Base-by-base conservation (phyloP, 2,797 vertebrate species). In the Protonibea diacanthus region DNA sequence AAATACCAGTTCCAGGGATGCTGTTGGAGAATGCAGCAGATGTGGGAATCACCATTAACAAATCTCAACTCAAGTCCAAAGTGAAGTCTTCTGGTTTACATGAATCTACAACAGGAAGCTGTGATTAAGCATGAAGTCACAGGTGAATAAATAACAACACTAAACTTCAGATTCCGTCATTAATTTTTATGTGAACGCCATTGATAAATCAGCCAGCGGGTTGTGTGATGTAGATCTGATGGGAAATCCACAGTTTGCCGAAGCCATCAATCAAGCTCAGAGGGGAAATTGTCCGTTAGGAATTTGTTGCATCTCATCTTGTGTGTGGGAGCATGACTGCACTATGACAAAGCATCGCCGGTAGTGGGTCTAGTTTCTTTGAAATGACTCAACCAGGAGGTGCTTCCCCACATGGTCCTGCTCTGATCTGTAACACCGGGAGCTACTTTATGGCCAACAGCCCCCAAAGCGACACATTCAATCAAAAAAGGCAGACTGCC, bases 371-470 rank as follows among this genome's bases (percentile, higher is more conserved):
- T 70, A 38, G 74, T 70, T 86, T 88, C 79, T 84, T 59, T 84
- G 76, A 87, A 88, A 86, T 90, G 91, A 92, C 82, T 93, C 92
- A 91, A 92, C 82, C 79, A 74, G 85, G 87, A 90, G 90, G 88
- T 85, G 86, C 72, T 85, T 86, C 78, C 87, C 82, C 89, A 87
- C 89, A 89, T 87, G 78, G 76, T 74, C 74, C 74, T 65, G 84
- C 51, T 56, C 74, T 83, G 88, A 87, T 85, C 80, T 63, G 82
- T 83, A 86, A 73, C 80, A 87, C 79, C 48, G 55, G 74, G 78
- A 69, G 79, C 79, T 74, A 71, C 83, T 89, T 87, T 82, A 86
- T 76, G 74, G 52, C 44, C 73, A 61, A 23, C 60, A 69, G 66
- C 51, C 66, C 62, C 73, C 59, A 76, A 76, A 82, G 75, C 80